Conservation (phyloP, 2,113 vertebrate genomes). For the Emydura subglobosa region DNA sequence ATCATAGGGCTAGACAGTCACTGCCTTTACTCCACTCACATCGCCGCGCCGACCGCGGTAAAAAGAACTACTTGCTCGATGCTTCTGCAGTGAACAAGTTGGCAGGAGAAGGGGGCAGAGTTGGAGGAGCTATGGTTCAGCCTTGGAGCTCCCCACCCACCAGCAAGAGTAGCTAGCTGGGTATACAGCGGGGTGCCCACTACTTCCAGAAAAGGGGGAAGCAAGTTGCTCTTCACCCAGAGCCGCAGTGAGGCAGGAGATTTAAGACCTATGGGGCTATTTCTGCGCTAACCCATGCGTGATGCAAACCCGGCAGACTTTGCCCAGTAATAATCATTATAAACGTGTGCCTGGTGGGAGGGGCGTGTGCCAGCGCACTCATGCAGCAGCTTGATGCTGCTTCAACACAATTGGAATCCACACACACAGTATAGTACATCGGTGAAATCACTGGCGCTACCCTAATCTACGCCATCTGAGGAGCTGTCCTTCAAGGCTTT, state of each 20-base stretch:
- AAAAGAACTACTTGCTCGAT: too few species aligned
- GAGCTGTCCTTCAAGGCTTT: neutral
- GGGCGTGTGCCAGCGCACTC: neutral
- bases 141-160: too few species aligned
- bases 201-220: too few species aligned
- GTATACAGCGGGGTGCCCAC: neutral
- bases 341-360: neutral
- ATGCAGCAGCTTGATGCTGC: slow-evolving; percentile 7
- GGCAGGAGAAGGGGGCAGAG: too few species aligned
- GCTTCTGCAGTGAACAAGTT: too few species aligned
- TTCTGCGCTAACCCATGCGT: neutral
- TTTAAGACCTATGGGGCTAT: fast-evolving
- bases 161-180: too few species aligned
- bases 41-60: too few species aligned
- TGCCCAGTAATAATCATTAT: neutral
- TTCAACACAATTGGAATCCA: slow-evolving; percentile 19
- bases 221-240: too few species aligned
- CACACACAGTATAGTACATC: neutral
- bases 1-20: too few species aligned
- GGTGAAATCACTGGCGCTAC: neutral
- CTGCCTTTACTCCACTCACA: too few species aligned
- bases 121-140: too few species aligned
- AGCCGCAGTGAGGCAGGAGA: too few species aligned
- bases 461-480: neutral
- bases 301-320: neutral